Percentiles rank a stretch among this genome's conserved stretches.
Conservation (phyloP, 2,113 vertebrate species). For the Xiphophorus hellerii region DNA sequence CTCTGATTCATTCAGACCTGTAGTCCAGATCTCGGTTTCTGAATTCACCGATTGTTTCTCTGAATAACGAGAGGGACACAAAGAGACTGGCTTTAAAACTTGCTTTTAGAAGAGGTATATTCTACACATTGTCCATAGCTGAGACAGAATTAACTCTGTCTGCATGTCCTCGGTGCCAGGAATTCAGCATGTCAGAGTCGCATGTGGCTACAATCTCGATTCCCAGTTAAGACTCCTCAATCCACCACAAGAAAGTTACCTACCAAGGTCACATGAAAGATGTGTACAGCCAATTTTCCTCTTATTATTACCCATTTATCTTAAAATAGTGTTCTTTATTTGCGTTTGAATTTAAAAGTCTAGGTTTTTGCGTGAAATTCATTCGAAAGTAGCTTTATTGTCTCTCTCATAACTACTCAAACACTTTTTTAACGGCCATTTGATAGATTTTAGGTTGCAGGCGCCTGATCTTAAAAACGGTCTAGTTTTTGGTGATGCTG, state of each 20-base stretch:
- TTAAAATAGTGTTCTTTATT: neutral
- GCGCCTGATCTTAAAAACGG: no score
- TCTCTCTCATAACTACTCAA: no score
- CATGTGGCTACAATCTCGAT: slow-evolving; percentile 48
- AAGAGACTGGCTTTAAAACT: slow-evolving; percentile 21
- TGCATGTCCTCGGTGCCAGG: slow-evolving; percentile 4
- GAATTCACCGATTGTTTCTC: slow-evolving; percentile 76
- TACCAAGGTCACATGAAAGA: slow-evolving; percentile 8
- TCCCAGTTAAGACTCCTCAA: slow-evolving; percentile 31
- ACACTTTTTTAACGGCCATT: no score
- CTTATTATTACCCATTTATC: neutral
- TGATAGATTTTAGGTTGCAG: no score
- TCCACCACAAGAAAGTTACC: slow-evolving; percentile 28
- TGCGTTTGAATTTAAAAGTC: neutral
- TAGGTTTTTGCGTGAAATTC: no score
- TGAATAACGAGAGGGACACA: slow-evolving; percentile 34
- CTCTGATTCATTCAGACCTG: slow-evolving; percentile 34
- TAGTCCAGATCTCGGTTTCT: slow-evolving; percentile 57
- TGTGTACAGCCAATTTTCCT: neutral
- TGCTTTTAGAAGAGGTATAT: slow-evolving; percentile 14
- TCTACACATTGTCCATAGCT: slow-evolving; percentile 3
- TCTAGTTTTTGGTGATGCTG: no score
- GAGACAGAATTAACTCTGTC: slow-evolving; percentile 10
- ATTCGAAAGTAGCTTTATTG: no score
- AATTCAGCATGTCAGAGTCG: slow-evolving; percentile 33